Base-by-base conservation (phyloP, 1,140 invertebrate genomes). In the Prorops nasuta region DNA sequence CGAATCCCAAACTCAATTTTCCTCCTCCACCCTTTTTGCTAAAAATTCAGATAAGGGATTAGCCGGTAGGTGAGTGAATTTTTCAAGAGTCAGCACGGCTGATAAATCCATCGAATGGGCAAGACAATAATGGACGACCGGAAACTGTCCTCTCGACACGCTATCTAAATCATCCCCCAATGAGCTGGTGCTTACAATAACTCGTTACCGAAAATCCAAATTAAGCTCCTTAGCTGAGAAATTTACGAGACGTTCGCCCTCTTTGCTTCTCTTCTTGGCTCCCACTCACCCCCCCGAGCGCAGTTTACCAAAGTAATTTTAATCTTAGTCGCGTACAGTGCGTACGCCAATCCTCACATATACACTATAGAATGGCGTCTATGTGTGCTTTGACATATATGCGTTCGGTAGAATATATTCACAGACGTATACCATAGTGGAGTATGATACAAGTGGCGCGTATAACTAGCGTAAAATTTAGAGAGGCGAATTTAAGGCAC, bases 221-320 rank as follows among this genome's bases (percentile, higher is more conserved):
- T 74, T 78, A 78, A 78, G 76, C 76, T 76, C 54, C 76, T 78
- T 78, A 77, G 60, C 66, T 55, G 63, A 68, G 69, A 78, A 77
- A 77, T 77, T 78, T 75, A 67, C 71, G 67, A 70, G 68, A 73
- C 68, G 51, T 57, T 53, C 54, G 17, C 34, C 39, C 41, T 63
- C 49, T 57, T 51, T 44, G 35, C 21, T 37, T 44, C 43, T 44
- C 21, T 43, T 34, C 45, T 20, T 12, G 31, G 4, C 24, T 41
- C 32, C 28, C 19, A 34, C 28, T 34, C 40, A 39, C 32, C 16
- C 41, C 35, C 20, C 48, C 49, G 49, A 45, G 12, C 42, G 45
- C 63, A 69, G 67, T 72, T 69, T 66, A 64, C 67, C 56, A 54
- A 76, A 74, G 71, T 76, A 76, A 78, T 77, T 78, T 77, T 74